Conservation (phyloP, 2,113 vertebrate species). For the Corapipo altera region DNA sequence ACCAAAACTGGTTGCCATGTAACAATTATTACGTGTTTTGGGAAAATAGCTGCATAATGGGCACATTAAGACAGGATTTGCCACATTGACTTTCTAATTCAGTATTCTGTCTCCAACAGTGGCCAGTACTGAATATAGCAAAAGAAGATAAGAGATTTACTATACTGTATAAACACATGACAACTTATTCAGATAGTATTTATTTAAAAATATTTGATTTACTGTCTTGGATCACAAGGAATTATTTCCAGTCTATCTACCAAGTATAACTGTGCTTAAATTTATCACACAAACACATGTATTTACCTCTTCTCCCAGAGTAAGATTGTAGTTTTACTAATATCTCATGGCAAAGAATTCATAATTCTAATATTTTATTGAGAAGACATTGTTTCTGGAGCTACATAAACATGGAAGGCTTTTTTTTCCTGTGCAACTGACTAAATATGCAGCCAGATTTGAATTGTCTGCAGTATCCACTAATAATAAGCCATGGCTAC, state of each 20-base stretch:
- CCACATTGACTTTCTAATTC: background rate
- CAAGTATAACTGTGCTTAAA: background rate
- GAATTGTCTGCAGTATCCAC: background rate
- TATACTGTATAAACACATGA: background rate
- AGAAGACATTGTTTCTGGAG: background rate
- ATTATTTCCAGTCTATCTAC: background rate
- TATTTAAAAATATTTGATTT: background rate
- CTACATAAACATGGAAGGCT: background rate
- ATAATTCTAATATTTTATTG: background rate
- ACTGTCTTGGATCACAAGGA: background rate
- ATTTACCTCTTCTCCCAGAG: background rate
- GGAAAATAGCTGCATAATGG: background rate
- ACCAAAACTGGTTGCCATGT: background rate
- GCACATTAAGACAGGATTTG: background rate
- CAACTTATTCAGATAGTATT: background rate
- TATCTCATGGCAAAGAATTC: background rate
- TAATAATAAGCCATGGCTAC: background rate
- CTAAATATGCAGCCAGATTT: background rate
- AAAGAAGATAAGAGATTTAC: background rate
- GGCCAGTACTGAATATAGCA: background rate
- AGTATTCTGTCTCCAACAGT: background rate
- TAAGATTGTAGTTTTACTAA: background rate
- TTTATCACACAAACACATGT: background rate
- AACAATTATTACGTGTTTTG: background rate
- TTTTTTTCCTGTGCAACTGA: background rate